phyloP scores from a whole-genome alignment of 2,797 vertebrate species.

The Thamnophis elegans region DNA sequence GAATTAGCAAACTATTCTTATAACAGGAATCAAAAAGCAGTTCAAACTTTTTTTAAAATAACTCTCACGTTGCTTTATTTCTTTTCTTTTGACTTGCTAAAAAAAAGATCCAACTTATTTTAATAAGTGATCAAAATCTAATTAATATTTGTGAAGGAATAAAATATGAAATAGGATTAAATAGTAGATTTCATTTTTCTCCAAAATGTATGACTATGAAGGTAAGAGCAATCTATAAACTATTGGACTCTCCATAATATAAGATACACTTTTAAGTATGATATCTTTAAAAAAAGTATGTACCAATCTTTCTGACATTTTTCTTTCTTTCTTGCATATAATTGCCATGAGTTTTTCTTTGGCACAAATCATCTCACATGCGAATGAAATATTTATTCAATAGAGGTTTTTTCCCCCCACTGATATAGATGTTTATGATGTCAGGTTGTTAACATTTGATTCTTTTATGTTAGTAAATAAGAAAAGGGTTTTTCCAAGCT shows the following conservation, averaged over 20 bases:
- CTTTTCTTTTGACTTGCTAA: background rate
- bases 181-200: background rate
- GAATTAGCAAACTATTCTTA: background rate
- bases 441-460: conserved; percentile 56
- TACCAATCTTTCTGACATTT: background rate
- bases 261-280: background rate
- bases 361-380: background rate
- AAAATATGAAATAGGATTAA: background rate
- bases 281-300: background rate
- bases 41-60: background rate
- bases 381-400: background rate
- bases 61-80: background rate
- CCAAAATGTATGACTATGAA: background rate
- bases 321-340: background rate
- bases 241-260: background rate
- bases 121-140: background rate
- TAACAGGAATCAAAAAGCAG: background rate
- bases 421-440: conserved; percentile 15
- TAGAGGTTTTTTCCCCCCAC: too few relatives aligned
- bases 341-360: background rate
- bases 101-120: background rate
- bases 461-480: conserved; percentile 62
- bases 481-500: conserved; percentile 51
- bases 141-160: background rate
- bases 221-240: background rate